A percentile compares a stretch with the other conserved stretches of the same genome.
Evolutionary conservation across 1,140 invertebrate species (phyloP).

Genomic region (Notospermus geniculatus): DNA sequence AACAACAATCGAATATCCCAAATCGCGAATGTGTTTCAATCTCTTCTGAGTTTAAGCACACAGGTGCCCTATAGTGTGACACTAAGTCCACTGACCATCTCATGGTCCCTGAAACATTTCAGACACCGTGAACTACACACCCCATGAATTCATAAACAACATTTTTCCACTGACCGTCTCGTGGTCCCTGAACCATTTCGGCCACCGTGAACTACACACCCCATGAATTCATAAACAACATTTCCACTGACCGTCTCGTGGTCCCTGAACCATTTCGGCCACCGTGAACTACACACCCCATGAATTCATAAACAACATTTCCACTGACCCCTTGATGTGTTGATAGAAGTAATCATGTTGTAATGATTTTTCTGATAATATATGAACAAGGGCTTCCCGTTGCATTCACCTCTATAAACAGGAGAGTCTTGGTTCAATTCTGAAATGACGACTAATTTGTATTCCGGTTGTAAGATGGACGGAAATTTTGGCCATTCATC

Average conservation of each 20-base stretch:
- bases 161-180: constrained; percentile 14
- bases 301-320: constrained; percentile 23
- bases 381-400: too few species aligned
- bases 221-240: constrained; percentile 27
- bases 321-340: too few species aligned
- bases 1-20: constrained; percentile 19
- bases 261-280: constrained; percentile 26
- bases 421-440: too few species aligned
- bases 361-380: too few species aligned
- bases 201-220: constrained; percentile 35
- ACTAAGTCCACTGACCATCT: constrained; percentile 14
- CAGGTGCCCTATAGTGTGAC: constrained; percentile 20
- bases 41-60: constrained; percentile 19
- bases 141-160: constrained; percentile 29
- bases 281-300: constrained; percentile 33
- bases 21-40: constrained; percentile 11
- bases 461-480: too few species aligned
- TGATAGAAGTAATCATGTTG: too few species aligned
- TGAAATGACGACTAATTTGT: too few species aligned
- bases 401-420: too few species aligned
- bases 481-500: too few species aligned
- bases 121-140: constrained; percentile 34
- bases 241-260: constrained; percentile 16
- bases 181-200: constrained; percentile 22
- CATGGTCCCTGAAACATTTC: constrained; percentile 22